Conservation (phyloP, 2,888 invertebrate species). For the Thymelicus acteon region DNA sequence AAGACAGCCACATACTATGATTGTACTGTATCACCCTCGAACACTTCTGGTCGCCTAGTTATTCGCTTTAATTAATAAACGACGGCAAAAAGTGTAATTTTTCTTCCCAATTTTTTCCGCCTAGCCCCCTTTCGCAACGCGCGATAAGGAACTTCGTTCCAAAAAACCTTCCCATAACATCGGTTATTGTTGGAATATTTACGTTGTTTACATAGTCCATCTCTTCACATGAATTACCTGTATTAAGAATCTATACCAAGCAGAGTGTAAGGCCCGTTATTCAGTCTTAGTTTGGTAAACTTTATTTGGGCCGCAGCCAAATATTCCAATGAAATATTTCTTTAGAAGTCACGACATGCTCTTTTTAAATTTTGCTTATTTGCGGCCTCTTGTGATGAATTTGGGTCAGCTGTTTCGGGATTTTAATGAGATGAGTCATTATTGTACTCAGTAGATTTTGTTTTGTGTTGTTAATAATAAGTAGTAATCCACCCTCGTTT, state of each 20-base stretch:
- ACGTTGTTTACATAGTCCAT: neutral
- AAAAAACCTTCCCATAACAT: too few species aligned
- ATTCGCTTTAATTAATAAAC: too few species aligned
- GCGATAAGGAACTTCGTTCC: too few species aligned
- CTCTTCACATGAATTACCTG: conserved; percentile 2
- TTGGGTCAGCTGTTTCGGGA: conserved; percentile 24
- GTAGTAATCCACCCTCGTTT: too few species aligned
- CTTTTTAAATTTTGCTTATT: conserved; percentile 37
- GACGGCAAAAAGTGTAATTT: too few species aligned
- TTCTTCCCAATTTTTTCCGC: too few species aligned
- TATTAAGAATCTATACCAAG: neutral
- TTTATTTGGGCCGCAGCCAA: conserved; percentile 33
- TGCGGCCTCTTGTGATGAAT: conserved; percentile 31
- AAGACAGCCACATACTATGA: too few species aligned
- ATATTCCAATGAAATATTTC: conserved; percentile 31
- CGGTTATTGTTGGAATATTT: too few species aligned
- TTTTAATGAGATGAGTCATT: conserved; percentile 31
- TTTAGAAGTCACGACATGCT: conserved; percentile 30
- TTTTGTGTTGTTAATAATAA: neutral
- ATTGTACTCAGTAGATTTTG: conserved; percentile 7
- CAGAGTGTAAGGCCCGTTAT: neutral
- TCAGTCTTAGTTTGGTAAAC: conserved; percentile 20
- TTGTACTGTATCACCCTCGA: too few species aligned
- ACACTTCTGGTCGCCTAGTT: too few species aligned
- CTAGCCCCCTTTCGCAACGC: too few species aligned